These are phyloP conservation scores for Caerostris darwini DNA, from an alignment of 1,140 invertebrate genomes.

Conservation along the genomic window DNA sequence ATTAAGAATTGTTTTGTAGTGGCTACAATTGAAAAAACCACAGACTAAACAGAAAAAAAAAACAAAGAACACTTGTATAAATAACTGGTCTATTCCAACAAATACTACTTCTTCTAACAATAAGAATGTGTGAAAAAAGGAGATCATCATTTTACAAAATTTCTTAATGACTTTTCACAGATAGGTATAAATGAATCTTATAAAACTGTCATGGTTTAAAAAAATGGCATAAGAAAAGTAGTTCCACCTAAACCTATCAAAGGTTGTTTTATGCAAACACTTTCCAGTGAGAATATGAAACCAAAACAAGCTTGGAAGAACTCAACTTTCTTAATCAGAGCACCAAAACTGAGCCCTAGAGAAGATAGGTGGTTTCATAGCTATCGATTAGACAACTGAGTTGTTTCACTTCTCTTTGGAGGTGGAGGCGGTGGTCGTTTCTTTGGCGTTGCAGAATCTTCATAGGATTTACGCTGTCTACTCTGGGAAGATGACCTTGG, in stretches of 20 bases:
- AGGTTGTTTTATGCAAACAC: background rate
- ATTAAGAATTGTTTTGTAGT: too few relatives aligned
- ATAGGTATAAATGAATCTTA: constrained; percentile 62
- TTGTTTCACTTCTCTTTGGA: constrained; percentile 89
- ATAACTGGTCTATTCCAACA: background rate
- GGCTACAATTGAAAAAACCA: too few relatives aligned
- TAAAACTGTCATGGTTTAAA: constrained; percentile 59
- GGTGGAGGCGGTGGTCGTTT: constrained; percentile 89
- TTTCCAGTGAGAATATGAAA: constrained; percentile 46
- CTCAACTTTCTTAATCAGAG: constrained; percentile 44
- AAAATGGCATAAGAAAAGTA: constrained; percentile 53
- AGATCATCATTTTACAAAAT: constrained; percentile 57
- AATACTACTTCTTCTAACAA: constrained; percentile 37
- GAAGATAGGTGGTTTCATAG: background rate
- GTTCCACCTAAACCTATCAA: constrained; percentile 54
- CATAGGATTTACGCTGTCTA: constrained; percentile 3
- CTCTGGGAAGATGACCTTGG: constrained; percentile 50
- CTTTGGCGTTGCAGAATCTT: constrained; percentile 81
- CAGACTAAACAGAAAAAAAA: too few relatives aligned
- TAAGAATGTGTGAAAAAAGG: constrained; percentile 41
- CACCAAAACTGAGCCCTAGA: constrained; percentile 67
- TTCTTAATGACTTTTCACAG: constrained; percentile 22
- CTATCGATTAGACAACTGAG: constrained; percentile 85
- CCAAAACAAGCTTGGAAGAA: constrained; percentile 64
- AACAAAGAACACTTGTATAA: background rate